Evolutionary conservation across 2,888 invertebrate species (phyloP).

Genomic region (Scelioninae gen. 1): DNA sequence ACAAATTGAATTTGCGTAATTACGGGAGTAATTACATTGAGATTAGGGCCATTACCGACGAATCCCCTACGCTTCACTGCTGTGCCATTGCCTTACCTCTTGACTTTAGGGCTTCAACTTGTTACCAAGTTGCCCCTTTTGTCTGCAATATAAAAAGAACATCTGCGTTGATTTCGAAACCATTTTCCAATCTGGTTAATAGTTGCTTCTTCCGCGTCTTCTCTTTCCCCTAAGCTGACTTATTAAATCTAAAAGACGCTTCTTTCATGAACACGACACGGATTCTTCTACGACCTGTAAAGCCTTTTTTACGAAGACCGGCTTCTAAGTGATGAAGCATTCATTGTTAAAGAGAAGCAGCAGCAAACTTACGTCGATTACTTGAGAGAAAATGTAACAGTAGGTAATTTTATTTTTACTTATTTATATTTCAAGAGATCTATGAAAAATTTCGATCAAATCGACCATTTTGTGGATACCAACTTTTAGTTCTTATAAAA

Average conservation of each 20-base stretch:
- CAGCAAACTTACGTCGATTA: slow-evolving; percentile 33
- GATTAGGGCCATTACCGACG: slow-evolving; percentile 81
- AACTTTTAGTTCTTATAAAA: neutral
- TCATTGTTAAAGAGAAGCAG: slow-evolving; percentile 43
- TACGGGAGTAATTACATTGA: slow-evolving; percentile 81
- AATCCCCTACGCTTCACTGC: slow-evolving; percentile 65
- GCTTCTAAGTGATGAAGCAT: slow-evolving; percentile 53
- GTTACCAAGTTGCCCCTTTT: slow-evolving; percentile 48
- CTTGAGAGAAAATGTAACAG: slow-evolving; percentile 16
- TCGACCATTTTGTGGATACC: neutral
- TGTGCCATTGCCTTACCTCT: slow-evolving; percentile 53
- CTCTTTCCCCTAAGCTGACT: slow-evolving; percentile 10
- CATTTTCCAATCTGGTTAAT: slow-evolving; percentile 44
- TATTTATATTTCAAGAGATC: slow-evolving; percentile 9
- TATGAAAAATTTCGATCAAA: slow-evolving; percentile 5
- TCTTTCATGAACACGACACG: slow-evolving; percentile 11
- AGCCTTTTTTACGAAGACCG: slow-evolving; percentile 16
- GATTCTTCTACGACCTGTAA: slow-evolving; percentile 37
- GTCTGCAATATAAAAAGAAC: slow-evolving; percentile 56
- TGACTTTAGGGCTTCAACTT: slow-evolving; percentile 57
- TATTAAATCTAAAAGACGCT: slow-evolving; percentile 45
- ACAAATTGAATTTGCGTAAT: slow-evolving; percentile 83
- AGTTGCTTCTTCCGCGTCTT: slow-evolving; percentile 18
- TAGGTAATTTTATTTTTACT: neutral
- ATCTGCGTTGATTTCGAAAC: slow-evolving; percentile 50